Base-by-base conservation (phyloP, 37 sponge, comb jelly and placozoan genomes). In the Mnemiopsis leidyi region DNA sequence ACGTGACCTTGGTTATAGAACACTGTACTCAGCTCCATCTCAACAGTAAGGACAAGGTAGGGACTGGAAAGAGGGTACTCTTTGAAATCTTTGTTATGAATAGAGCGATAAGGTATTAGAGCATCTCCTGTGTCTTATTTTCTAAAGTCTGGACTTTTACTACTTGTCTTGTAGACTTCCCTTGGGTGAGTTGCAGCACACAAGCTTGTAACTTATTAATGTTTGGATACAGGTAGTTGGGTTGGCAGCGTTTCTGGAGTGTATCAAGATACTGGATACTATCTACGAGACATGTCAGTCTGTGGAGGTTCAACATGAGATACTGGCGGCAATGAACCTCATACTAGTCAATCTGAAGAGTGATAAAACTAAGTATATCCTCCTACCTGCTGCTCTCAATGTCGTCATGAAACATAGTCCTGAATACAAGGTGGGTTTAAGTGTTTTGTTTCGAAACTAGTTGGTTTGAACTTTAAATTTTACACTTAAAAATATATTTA, bases 371-470 rank as follows among this genome's bases (percentile, higher is more conserved):
- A 85, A 85, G 61, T 33, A 85, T 40, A 85, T 85, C 90, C 61
- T 85, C 26, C 90, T 85, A 7, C 90, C 90, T 23, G 61, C 90
- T 85, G 90, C 90, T 40, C 25, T 85, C 2, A 38, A 7, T 39
- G 90, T 85, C 28, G 35, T 40, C n/a, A 85, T 85, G 90, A 85
- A 85, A 26, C 61, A 85, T 39, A 85, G 90, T 39, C 90, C 32
- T 21, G 90, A 85, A 39, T 32, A 39, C 7, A 38, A 85, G 90
- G 90, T 85, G 20, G 20, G 75, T n/a, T n/a, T n/a, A n/a, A n/a
- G n/a, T n/a, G n/a, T n/a, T n/a, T n/a, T n/a, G n/a, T n/a, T n/a
- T n/a, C n/a, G n/a, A n/a, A n/a, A n/a, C n/a, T n/a, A n/a, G n/a
- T n/a, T n/a, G n/a, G n/a, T n/a, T n/a, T n/a, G n/a, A n/a, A n/a